Evolutionary conservation across 2,888 invertebrate genomes (phyloP).

Genomic region (Eupithecia centaureata): DNA sequence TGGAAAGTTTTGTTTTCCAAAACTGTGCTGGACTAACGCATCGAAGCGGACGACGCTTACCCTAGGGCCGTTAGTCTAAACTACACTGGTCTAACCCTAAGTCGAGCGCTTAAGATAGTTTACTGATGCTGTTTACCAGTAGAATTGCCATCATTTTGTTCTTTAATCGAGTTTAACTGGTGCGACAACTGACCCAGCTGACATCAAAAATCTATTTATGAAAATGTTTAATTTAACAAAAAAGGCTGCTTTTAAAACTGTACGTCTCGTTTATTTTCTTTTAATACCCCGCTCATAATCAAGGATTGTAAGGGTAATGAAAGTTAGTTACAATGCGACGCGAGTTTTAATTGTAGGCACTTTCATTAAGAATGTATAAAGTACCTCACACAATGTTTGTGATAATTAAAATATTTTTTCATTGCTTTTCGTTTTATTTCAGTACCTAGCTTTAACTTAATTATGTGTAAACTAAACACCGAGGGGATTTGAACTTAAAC

Average conservation of each 20-base stretch:
- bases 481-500: slow-evolving; percentile 30
- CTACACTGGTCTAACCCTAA: slow-evolving; percentile 46
- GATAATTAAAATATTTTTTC: slow-evolving; percentile 21
- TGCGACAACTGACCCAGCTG: not conserved
- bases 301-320: slow-evolving; percentile 36
- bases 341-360: slow-evolving; percentile 46
- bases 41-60: slow-evolving; percentile 36
- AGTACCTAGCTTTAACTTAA: slow-evolving; percentile 16
- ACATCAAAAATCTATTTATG: not conserved
- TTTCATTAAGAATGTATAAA: slow-evolving; percentile 48
- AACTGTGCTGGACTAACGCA: slow-evolving; percentile 44
- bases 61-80: slow-evolving; percentile 49
- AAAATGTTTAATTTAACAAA: not conserved
- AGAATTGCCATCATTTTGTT: not conserved
- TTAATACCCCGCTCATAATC: slow-evolving; percentile 22
- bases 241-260: slow-evolving; percentile 5
- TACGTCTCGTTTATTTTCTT: slow-evolving; percentile 19
- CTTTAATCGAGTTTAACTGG: not conserved
- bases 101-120: slow-evolving; percentile 30
- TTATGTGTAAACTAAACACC: slow-evolving; percentile 30
- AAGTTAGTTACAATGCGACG: slow-evolving; percentile 45
- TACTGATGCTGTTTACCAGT: slow-evolving; percentile 28
- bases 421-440: slow-evolving; percentile 18
- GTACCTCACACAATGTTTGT: slow-evolving; percentile 28
- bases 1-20: slow-evolving; percentile 49